phyloP scores from a whole-genome alignment of 2,113 vertebrate genomes.

The Centropus bengalensis region DNA sequence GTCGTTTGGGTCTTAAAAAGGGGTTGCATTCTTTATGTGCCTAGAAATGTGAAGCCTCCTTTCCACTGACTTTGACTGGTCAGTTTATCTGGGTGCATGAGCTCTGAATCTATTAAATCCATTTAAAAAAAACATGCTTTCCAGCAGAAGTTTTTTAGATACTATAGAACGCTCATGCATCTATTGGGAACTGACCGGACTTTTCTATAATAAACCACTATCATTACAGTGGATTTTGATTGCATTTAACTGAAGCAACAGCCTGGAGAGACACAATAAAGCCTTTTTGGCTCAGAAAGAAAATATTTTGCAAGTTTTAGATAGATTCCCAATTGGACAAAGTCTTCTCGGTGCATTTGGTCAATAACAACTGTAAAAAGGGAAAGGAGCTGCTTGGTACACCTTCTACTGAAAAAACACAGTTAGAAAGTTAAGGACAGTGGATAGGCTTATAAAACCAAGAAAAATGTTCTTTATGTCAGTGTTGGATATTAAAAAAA shows the following conservation, averaged over 20 bases:
- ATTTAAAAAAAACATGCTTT: not conserved
- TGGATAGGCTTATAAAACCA: not conserved
- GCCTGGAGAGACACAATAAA: not conserved
- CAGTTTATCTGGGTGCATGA: not conserved
- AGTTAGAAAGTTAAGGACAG: not conserved
- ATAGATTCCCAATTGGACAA: not conserved
- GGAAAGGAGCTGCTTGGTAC: not conserved
- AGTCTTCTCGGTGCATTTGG: accelerated
- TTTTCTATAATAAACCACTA: not conserved
- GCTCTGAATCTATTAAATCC: not conserved
- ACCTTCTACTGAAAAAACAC: not conserved
- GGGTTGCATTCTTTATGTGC: too few relatives aligned
- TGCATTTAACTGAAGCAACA: not conserved
- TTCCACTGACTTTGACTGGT: too few relatives aligned
- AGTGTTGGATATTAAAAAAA: not conserved
- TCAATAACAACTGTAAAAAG: not conserved
- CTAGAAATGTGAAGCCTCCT: too few relatives aligned
- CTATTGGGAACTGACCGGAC: not conserved
- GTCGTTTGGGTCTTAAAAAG: too few relatives aligned
- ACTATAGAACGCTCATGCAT: not conserved
- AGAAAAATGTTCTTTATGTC: not conserved
- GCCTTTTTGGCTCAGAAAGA: not conserved
- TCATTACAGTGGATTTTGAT: not conserved
- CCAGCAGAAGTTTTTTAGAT: not conserved
- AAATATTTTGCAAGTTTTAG: not conserved